These are phyloP conservation scores for Ennomos fuscantarius DNA, from an alignment of 2,888 invertebrate genomes.

Conservation along the genomic window DNA sequence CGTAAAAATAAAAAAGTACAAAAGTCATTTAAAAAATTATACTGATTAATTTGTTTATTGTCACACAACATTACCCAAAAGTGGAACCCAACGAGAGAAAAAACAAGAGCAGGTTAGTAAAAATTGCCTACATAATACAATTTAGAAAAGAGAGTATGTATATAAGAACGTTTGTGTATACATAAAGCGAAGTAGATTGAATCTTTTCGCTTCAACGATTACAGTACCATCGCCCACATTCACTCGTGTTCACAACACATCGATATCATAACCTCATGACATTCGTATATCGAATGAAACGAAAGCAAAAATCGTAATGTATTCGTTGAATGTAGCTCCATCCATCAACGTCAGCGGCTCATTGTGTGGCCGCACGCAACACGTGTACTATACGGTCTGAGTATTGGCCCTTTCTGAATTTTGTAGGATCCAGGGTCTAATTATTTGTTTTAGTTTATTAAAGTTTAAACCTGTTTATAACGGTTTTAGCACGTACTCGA, in stretches of 20 bases:
- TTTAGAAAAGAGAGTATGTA: too few species aligned
- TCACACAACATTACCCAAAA: too few species aligned
- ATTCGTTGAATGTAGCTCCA: constrained; percentile 70
- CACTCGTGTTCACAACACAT: constrained; percentile 52
- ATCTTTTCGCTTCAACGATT: constrained; percentile 32
- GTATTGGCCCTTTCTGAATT: constrained; percentile 45
- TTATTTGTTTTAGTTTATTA: too few species aligned
- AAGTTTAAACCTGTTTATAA: too few species aligned
- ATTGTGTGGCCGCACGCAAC: constrained; percentile 84
- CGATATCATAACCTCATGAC: constrained; percentile 84
- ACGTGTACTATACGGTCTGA: constrained; percentile 56
- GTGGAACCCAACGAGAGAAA: too few species aligned
- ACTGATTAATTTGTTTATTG: too few species aligned
- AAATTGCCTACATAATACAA: too few species aligned
- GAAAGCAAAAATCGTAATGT: constrained; percentile 85
- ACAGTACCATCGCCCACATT: constrained; percentile 37
- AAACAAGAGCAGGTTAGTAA: too few species aligned
- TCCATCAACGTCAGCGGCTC: constrained; percentile 81
- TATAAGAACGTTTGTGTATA: too few species aligned
- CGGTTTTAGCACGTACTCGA: too few species aligned
- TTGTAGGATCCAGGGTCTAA: constrained; percentile 24
- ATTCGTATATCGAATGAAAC: constrained; percentile 81
- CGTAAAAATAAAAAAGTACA: too few species aligned
- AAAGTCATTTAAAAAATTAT: too few species aligned
- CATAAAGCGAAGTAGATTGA: constrained; percentile 2